Evolutionary conservation across 2,113 vertebrate genomes (phyloP), one percentile per base, ranked within the genome.

Genomic region (Callorhinus ursinus): DNA sequence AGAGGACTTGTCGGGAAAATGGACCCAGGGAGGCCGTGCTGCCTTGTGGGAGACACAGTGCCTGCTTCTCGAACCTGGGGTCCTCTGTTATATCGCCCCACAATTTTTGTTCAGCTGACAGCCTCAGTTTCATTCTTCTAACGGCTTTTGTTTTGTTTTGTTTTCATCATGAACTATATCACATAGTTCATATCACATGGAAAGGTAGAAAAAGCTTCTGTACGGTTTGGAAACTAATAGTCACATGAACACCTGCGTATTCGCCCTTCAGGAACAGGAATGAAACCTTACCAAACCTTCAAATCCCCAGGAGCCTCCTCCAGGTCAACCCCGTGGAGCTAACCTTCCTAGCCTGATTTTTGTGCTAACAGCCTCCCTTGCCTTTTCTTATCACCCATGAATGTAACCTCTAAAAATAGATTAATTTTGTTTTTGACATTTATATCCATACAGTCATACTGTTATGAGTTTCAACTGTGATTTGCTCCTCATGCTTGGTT

Each of bases 381-480:
- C 26, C 11, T 81, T 71, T 83, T 95, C 80, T 86, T 57, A 24
- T 53, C 57, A 31, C n/a, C 67, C 39, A 7, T 33, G 36, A 92
- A 26, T 53, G 10, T 46, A 49, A 53, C 5, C n/a, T 36, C 4
- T 77, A 65, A 87, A 72, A 93, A 93, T 28, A n/a, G 2, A 57
- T 67, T 26, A 24, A 71, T 33, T 86, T 80, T 67, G 18, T 12
- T 87, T 90, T 87, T 94, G 63, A 76, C 59, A 31, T 93, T 95
- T n/a, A 31, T 88, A n/a, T 51, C 21, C 90, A 21, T 39, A 16
- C 7, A 26, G 3, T 71, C 81, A 72, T 9, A n/a, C 5, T 51
- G 12, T 72, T 63, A 59, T 2, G 36, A 85, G 13, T 55, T 82
- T 79, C 9, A 79, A 19, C 28, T 5, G 28, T 63, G 63, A 77